These are phyloP conservation scores for Chloroclysta siterata DNA, from an alignment of 2,888 invertebrate genomes.

Conservation along the genomic window DNA sequence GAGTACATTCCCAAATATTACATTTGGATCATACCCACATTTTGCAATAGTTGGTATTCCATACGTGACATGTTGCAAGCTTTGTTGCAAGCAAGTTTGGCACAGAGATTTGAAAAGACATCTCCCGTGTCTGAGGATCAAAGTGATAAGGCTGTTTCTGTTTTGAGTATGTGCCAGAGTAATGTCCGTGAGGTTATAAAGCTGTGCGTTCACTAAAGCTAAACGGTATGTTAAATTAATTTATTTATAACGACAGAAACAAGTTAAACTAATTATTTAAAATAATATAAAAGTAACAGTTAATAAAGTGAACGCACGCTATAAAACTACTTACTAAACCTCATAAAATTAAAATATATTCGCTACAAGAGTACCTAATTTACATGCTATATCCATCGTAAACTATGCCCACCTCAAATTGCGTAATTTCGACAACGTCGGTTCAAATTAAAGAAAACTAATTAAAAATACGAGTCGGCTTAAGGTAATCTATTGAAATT, in stretches of 20 bases:
- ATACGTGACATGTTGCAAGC: no score
- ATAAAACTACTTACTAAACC: constrained; percentile 1
- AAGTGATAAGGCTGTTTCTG: no score
- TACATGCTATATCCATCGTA: not conserved
- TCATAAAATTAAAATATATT: not conserved
- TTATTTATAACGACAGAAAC: not conserved
- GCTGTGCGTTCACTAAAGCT: constrained; percentile 22
- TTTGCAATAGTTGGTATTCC: no score
- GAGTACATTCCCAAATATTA: no score
- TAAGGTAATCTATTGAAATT: not conserved
- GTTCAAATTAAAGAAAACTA: not conserved
- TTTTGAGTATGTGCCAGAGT: constrained; percentile 6
- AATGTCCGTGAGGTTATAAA: constrained; percentile 2
- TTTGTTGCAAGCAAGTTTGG: no score
- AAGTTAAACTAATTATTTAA: not conserved
- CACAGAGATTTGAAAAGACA: no score
- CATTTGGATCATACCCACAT: no score
- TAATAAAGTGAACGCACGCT: not conserved
- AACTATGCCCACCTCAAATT: not conserved
- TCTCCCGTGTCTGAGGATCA: no score
- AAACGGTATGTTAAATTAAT: not conserved
- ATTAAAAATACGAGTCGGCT: not conserved
- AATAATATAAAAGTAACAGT: not conserved
- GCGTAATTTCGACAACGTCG: not conserved
- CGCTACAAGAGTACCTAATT: not conserved